Base-by-base conservation (phyloP, 1,140 invertebrate species). In the Diachasmimorpha longicaudata region DNA sequence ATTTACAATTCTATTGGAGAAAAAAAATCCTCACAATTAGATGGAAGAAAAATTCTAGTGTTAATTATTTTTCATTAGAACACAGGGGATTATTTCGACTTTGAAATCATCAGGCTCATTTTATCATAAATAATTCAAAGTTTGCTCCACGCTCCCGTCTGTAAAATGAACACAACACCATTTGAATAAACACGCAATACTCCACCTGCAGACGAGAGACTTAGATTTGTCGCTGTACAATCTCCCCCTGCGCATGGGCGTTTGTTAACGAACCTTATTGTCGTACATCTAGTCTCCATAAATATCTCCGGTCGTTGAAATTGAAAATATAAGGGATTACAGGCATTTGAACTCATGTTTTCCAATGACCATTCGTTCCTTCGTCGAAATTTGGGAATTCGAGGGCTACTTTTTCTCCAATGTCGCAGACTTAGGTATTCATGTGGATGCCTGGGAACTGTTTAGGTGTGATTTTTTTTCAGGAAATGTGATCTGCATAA, bases 211-310 rank as follows among this genome's bases (percentile, higher is more conserved):
- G 5, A 31, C 19, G 55, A 21, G 23, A n/a, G 14, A 63, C 19
- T 25, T 8, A 11, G n/a, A 19, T 19, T 31, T 1, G 1, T 21
- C 48, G 31, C 48, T 8, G 13, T 66, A 13, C 21, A 66, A 66
- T 11, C 21, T 23, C 58, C 36, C 58, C 23, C 13, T 9, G 58
- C 23, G 36, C 66, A 68, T 68, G 66, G 36, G 66, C 36, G 36
- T 68, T 68, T 68, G 66, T 68, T 68, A 68, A 68, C 36, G 66
- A 68, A 68, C 36, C 66, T 68, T 68, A 68, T 68, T 68, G 66
- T 68, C n/a, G 66, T 68, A 68, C 16, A 42, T 37, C 25, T 63
- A 63, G 58, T 63, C 58, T 31, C 4, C 23, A 63, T 63, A 63
- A 63, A 63, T 63, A 63, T 25, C 58, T 25, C 19, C 4, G 23